phyloP scores from a whole-genome alignment of 2,113 vertebrate genomes.

The Eleginops maclovinus region DNA sequence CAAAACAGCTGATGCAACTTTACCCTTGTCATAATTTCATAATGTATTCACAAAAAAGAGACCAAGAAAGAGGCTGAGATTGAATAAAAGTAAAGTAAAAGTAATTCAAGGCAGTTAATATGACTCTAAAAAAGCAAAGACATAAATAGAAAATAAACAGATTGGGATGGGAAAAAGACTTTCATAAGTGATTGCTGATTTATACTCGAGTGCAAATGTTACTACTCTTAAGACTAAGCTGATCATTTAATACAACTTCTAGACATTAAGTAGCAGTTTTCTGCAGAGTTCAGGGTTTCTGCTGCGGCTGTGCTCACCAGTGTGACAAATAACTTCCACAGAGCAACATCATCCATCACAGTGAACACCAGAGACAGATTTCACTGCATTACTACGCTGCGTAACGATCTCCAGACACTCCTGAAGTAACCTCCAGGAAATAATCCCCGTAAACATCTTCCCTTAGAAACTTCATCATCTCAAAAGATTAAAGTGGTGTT shows the following conservation, averaged over 20 bases:
- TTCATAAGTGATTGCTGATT: background rate
- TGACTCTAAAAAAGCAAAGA: too few relatives aligned
- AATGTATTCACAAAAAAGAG: background rate
- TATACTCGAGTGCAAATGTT: background rate
- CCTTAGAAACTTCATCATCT: background rate
- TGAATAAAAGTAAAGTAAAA: background rate
- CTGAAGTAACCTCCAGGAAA: background rate
- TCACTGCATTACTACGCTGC: slow-evolving; percentile 1
- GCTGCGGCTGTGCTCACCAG: background rate
- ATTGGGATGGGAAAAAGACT: background rate
- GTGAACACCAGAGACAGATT: slow-evolving; percentile 27
- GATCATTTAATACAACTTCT: background rate
- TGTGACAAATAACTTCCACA: slow-evolving; percentile 9
- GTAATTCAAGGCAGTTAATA: too few relatives aligned
- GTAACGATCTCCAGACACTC: slow-evolving; percentile 6
- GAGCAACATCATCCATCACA: slow-evolving; percentile 25
- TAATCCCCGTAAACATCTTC: background rate
- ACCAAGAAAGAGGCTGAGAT: background rate
- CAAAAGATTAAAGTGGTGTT: too few relatives aligned
- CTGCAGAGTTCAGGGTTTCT: slow-evolving; percentile 19
- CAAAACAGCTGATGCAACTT: background rate
- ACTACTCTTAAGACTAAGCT: slow-evolving; percentile 1
- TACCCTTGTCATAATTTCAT: background rate
- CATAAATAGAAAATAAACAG: too few relatives aligned
- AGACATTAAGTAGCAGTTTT: slow-evolving; percentile 6